Percentiles rank a stretch among this genome's conserved stretches.
phyloP scores from a whole-genome alignment of 1,140 invertebrate genomes.

The Lordiphosa mommai region DNA sequence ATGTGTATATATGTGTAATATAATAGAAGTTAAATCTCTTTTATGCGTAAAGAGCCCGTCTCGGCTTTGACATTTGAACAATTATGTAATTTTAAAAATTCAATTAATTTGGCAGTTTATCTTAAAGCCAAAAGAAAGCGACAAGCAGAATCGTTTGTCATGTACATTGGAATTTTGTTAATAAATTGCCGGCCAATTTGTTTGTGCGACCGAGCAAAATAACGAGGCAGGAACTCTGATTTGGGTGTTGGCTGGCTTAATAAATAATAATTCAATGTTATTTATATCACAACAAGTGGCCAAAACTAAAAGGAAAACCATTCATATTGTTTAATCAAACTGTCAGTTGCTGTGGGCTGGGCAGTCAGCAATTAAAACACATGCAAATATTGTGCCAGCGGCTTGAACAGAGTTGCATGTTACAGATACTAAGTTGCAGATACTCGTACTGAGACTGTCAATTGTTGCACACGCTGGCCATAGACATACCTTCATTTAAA shows the following conservation, averaged over 20 bases:
- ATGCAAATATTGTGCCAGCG: slow-evolving; percentile 11
- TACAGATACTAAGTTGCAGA: slow-evolving; percentile 24
- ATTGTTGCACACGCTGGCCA: slow-evolving; percentile 18
- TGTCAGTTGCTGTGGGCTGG: slow-evolving; percentile 24
- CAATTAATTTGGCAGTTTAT: slow-evolving; percentile 43
- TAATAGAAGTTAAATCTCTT: slow-evolving; percentile 17
- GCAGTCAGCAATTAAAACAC: slow-evolving; percentile 12
- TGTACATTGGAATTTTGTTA: neutral
- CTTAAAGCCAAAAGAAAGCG: slow-evolving; percentile 45
- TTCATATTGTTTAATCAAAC: slow-evolving; percentile 18
- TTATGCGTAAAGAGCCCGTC: slow-evolving; percentile 18
- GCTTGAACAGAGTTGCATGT: slow-evolving; percentile 37
- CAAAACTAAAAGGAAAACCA: slow-evolving; percentile 18
- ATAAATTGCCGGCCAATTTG: slow-evolving; percentile 13
- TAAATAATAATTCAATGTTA: slow-evolving; percentile 23
- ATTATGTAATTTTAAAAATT: slow-evolving; percentile 44
- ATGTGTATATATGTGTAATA: slow-evolving; percentile 11
- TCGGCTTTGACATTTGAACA: slow-evolving; percentile 48
- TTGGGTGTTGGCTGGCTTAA: slow-evolving; percentile 13
- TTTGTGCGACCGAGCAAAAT: slow-evolving; percentile 19
- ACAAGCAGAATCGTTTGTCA: slow-evolving; percentile 7
- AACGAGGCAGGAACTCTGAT: neutral
- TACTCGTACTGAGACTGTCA: slow-evolving; percentile 31
- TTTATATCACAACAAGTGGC: slow-evolving; percentile 19
- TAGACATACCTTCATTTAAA: slow-evolving; percentile 43